Evolutionary conservation across 2,888 invertebrate genomes (phyloP).

Genomic region (Lysandra bellargus): DNA sequence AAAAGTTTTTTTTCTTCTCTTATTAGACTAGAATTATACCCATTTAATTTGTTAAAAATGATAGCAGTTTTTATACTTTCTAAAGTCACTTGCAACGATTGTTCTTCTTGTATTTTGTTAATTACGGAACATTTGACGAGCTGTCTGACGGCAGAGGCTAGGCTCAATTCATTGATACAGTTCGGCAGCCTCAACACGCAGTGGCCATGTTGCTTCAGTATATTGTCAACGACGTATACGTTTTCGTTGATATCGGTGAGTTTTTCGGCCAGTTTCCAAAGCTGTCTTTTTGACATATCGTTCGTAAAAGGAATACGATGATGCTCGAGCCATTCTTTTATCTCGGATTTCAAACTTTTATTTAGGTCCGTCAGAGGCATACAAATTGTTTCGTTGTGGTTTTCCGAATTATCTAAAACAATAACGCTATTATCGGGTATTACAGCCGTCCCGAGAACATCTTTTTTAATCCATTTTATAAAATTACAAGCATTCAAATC

Average conservation of each 20-base stretch:
- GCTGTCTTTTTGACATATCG: constrained; percentile 33
- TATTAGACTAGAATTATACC: constrained; percentile 21
- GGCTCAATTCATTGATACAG: constrained; percentile 35
- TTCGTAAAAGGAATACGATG: constrained; percentile 32
- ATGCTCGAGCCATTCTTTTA: constrained; percentile 36
- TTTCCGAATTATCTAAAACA: constrained; percentile 32
- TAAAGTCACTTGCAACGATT: background rate
- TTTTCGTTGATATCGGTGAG: constrained; percentile 33
- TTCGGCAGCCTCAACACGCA: constrained; percentile 35
- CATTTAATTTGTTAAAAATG: background rate
- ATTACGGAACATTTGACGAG: background rate
- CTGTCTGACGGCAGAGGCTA: constrained; percentile 28
- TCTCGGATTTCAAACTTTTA: constrained; percentile 35
- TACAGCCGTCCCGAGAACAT: background rate
- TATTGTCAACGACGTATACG: constrained; percentile 34
- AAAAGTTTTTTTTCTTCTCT: constrained; percentile 33
- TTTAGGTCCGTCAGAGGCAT: constrained; percentile 11
- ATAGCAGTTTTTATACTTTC: background rate
- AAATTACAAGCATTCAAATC: constrained; percentile 27
- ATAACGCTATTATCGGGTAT: constrained; percentile 33
- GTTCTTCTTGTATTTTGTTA: background rate
- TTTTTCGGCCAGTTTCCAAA: constrained; percentile 33
- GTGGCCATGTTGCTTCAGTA: constrained; percentile 34
- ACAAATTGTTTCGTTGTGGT: constrained; percentile 33
- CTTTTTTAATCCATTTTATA: constrained; percentile 28